These are phyloP conservation scores for Drosophila grimshawi DNA, from an alignment of 1,140 invertebrate genomes.

Conservation along the genomic window DNA sequence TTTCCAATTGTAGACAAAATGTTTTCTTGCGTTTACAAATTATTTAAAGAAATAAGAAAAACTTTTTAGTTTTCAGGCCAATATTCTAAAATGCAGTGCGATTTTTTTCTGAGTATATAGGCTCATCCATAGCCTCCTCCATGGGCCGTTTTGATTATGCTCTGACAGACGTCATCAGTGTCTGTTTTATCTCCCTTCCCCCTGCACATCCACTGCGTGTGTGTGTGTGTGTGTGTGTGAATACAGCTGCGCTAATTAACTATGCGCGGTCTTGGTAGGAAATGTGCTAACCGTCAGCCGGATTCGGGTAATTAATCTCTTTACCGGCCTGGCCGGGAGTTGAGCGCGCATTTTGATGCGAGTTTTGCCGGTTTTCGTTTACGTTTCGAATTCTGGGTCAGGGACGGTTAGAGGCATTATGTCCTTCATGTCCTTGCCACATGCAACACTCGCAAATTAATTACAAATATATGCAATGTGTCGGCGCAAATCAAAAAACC, in stretches of 20 bases:
- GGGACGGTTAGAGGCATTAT: constrained; percentile 32
- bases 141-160: constrained; percentile 15
- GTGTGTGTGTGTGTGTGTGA: constrained; percentile 10
- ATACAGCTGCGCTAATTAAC: constrained; percentile 62
- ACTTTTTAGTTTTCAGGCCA: no score
- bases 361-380: constrained; percentile 54
- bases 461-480: constrained; percentile 45
- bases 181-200: neutral
- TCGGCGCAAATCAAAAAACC: constrained; percentile 41
- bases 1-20: no score
- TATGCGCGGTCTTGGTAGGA: constrained; percentile 52
- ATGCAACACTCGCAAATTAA: constrained; percentile 45
- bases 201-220: neutral
- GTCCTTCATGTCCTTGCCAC: constrained; percentile 38
- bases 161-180: constrained; percentile 54
- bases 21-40: no score
- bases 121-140: neutral
- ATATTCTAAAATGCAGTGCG: no score
- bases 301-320: constrained; percentile 79
- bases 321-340: constrained; percentile 59
- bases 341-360: constrained; percentile 58
- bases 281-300: constrained; percentile 76
- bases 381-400: constrained; percentile 59
- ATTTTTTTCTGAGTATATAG: no score
- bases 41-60: no score